Evolutionary conservation across 2,888 invertebrate genomes (phyloP).

Genomic region (Euproctis similis): DNA sequence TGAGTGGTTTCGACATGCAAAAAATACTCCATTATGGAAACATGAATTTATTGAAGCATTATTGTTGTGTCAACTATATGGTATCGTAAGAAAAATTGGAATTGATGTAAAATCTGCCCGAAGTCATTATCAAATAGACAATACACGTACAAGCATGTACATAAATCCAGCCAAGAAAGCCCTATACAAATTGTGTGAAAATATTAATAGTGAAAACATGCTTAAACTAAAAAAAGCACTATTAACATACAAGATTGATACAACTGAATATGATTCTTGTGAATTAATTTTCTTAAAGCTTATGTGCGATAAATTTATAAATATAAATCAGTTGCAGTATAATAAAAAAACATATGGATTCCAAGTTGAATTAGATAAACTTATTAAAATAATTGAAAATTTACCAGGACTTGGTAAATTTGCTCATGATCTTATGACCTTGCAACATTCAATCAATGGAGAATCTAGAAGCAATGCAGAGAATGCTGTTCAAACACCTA

Average conservation of each 20-base stretch:
- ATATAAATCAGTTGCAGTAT: conserved; percentile 25
- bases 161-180: conserved; percentile 54
- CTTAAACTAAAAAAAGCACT: conserved; percentile 47
- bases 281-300: conserved; percentile 55
- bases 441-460: conserved; percentile 35
- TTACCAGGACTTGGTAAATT: conserved; percentile 36
- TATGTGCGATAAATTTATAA: conserved; percentile 53
- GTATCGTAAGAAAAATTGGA: conserved; percentile 52
- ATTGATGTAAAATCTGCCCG: conserved; percentile 40
- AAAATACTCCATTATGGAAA: conserved; percentile 45
- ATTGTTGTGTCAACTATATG: conserved; percentile 48
- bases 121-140: conserved; percentile 40
- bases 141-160: conserved; percentile 31
- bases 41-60: conserved; percentile 63
- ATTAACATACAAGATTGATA: conserved; percentile 41
- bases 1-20: conserved; percentile 54
- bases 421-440: conserved; percentile 33
- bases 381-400: conserved; percentile 45
- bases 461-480: conserved; percentile 10
- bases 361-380: conserved; percentile 34
- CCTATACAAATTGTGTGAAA: conserved; percentile 58
- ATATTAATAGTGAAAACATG: conserved; percentile 39
- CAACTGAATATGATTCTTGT: conserved; percentile 44
- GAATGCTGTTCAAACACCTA: conserved; percentile 18
- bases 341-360: conserved; percentile 20